Base-by-base conservation (phyloP, 2,797 vertebrate genomes). In the Anabacerthia variegaticeps region DNA sequence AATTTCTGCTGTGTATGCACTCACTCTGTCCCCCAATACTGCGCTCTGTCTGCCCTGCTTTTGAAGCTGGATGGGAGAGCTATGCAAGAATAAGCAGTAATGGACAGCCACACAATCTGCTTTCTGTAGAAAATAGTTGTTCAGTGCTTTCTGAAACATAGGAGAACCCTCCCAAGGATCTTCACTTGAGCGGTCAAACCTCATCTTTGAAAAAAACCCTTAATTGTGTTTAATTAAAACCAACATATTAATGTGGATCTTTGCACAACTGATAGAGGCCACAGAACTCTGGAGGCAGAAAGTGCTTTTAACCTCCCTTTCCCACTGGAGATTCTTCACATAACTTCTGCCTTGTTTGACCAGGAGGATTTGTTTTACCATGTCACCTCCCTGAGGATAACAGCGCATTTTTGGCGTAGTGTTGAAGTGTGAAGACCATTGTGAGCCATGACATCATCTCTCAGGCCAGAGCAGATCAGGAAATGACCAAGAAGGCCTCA, bases 371-470 rank as follows among this genome's bases (percentile, higher is more conserved):
- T 67, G 66, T 56, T 96, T 93, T 85, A 93, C 83, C 54, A 14
- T 95, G 96, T 93, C 94, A 87, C 88, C 94, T 95, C 88, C 87
- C 83, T 4, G 11, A 59, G 94, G 88, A 89, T 94, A 96, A 92
- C 71, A 78, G 82, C 75, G 48, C 88, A 80, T 81, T 83, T 72
- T 94, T 30, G 49, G 58, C 73, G 5, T 62, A 3, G 96, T 82
- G 94, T 96, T 96, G 94, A 96, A 61, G 93, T 95, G 94, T 94
- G 85, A 90, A 63, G 65, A 58, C 10, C 54, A n/a, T 59, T 93
- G 82, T 66, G 68, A 89, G 85, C 72, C 83, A 92, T 96, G 96
- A 97, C 97, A 96, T 97, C 97, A 95, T 83, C 72, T 73, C 87
- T 82, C 63, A 63, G 66, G 79, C 76, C 88, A 88, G 90, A 94